Conservation (phyloP, 1,140 invertebrate genomes). For the Sminthurinus signatus region DNA sequence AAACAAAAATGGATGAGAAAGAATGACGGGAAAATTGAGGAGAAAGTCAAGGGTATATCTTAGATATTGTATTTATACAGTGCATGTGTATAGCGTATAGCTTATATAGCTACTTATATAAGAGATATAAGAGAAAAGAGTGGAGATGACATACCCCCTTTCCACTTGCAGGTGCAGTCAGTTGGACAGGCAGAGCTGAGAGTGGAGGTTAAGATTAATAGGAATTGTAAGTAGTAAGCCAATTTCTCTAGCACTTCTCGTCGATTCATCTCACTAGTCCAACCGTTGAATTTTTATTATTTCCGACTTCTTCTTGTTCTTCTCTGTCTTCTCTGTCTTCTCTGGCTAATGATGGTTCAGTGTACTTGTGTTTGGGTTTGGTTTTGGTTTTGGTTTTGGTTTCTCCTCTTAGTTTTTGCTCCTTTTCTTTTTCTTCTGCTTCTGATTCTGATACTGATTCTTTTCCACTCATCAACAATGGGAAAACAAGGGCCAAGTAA, state of each 20-base stretch:
- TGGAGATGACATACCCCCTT: no score
- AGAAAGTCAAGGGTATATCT: no score
- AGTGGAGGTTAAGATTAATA: background rate
- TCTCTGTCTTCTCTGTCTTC: background rate
- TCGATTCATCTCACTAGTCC: conserved; percentile 4
- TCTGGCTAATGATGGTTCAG: no score
- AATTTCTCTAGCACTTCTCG: background rate
- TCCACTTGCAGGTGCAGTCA: conserved; percentile 81
- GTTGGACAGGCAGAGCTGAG: conserved; percentile 56
- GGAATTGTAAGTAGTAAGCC: conserved; percentile 1
- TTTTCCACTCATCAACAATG: background rate
- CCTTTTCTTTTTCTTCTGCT: background rate
- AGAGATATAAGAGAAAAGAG: no score
- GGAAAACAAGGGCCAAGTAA: no score
- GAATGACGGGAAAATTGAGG: no score
- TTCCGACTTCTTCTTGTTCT: background rate
- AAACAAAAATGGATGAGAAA: no score
- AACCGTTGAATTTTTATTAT: background rate
- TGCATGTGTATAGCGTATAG: no score
- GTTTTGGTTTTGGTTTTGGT: background rate
- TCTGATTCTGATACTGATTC: background rate
- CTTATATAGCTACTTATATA: no score
- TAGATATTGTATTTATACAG: no score
- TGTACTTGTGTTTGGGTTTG: no score
- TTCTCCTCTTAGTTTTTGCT: background rate